A percentile compares a stretch with the other conserved stretches of the same genome.
These are phyloP conservation scores for Brachypterus glaber DNA, from an alignment of 2,888 invertebrate species.

Conservation along the genomic window DNA sequence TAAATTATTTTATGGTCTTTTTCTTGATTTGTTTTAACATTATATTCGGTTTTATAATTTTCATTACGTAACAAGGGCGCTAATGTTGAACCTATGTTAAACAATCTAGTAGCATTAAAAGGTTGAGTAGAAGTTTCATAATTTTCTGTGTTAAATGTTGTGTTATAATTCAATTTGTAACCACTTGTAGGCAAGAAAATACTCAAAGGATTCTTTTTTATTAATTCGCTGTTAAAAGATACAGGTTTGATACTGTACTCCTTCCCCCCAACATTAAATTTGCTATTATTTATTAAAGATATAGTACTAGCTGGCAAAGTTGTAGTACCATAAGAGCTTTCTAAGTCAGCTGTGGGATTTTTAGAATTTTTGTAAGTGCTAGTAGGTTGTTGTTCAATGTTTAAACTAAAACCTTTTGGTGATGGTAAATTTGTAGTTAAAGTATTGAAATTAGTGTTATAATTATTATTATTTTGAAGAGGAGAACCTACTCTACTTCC, in stretches of 20 bases:
- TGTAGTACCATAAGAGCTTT: slow-evolving; percentile 17
- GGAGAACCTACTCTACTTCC: slow-evolving; percentile 30
- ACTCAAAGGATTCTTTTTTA: not conserved
- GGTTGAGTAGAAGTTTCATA: not conserved
- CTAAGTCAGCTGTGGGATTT: slow-evolving; percentile 12
- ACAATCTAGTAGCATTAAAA: not conserved
- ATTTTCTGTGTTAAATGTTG: too few species aligned
- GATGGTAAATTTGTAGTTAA: not conserved
- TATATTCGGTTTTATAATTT: too few species aligned
- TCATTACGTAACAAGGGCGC: too few species aligned
- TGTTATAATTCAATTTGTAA: too few species aligned
- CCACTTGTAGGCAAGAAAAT: not conserved
- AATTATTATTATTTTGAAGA: slow-evolving; percentile 10
- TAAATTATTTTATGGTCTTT: slow-evolving; percentile 38
- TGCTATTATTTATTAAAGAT: slow-evolving; percentile 36
- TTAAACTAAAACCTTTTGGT: not conserved
- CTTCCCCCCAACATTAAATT: slow-evolving; percentile 23
- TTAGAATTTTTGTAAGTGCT: slow-evolving; percentile 12
- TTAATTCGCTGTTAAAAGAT: not conserved
- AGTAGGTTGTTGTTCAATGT: not conserved
- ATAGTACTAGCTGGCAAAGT: slow-evolving; percentile 13
- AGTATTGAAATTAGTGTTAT: not conserved
- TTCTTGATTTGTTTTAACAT: slow-evolving; percentile 23
- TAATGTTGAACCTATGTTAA: not conserved
- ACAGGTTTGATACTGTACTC: slow-evolving; percentile 11